A percentile compares a stretch with the other conserved stretches of the same genome.
Conservation (phyloP, 2,113 vertebrate genomes). For the Crotalus viridis region DNA sequence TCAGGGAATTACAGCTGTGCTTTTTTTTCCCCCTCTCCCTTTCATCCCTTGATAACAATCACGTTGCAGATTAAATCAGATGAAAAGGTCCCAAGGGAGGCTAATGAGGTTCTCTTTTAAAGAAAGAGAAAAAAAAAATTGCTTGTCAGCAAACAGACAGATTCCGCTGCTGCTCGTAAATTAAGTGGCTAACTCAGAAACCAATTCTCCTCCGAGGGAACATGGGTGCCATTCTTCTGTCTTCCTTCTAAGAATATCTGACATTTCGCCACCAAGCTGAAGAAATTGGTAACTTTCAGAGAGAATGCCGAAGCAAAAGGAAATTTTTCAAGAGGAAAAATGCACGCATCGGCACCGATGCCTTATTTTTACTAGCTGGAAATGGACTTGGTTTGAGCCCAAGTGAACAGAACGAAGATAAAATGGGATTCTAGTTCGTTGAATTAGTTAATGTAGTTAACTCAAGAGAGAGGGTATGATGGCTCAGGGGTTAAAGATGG, state of each 20-base stretch:
- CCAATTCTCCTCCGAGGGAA: not conserved
- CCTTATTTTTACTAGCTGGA: not conserved
- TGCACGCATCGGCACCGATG: not conserved
- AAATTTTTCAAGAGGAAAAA: not conserved
- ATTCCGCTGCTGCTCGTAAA: not conserved
- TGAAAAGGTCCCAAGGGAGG: slow-evolving; percentile 11
- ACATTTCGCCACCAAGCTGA: not conserved
- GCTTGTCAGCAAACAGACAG: slow-evolving; percentile 12
- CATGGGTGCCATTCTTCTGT: not conserved
- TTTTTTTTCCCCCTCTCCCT: not conserved
- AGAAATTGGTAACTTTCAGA: not conserved
- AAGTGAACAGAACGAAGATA: not conserved
- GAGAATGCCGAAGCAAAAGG: not conserved
- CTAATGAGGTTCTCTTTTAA: slow-evolving; percentile 21
- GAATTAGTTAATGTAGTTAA: not conserved
- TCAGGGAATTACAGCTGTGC: not conserved
- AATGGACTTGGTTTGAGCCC: not conserved
- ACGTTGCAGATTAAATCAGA: slow-evolving; percentile 2
- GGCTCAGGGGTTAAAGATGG: too few species aligned
- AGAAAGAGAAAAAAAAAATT: not conserved
- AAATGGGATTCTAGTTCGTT: not conserved
- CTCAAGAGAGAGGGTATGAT: not conserved
- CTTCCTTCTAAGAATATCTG: not conserved
- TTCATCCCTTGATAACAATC: slow-evolving; percentile 13
- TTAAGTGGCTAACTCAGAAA: not conserved